These are phyloP conservation scores for Thunnus thynnus DNA, from an alignment of 2,113 vertebrate genomes.

Conservation along the genomic window DNA sequence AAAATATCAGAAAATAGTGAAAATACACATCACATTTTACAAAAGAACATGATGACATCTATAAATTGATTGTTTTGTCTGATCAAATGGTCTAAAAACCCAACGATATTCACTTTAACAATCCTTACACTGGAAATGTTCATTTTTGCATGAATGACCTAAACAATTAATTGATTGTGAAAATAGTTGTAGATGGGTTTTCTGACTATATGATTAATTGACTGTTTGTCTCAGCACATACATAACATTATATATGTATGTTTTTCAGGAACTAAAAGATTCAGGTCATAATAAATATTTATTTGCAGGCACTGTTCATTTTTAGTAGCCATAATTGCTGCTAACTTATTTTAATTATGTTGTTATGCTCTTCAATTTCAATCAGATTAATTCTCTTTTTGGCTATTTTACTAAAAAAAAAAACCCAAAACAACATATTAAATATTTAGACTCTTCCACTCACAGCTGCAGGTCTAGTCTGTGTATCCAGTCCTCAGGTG, in stretches of 20 bases:
- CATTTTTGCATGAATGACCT: too few species aligned
- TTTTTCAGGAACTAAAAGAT: not conserved
- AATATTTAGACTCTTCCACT: not conserved
- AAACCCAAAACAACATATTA: not conserved
- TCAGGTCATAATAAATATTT: not conserved
- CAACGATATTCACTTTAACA: too few species aligned
- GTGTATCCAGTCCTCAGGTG: constrained; percentile 28
- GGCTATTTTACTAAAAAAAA: not conserved
- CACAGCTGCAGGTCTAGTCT: constrained; percentile 14
- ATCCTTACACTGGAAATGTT: too few species aligned
- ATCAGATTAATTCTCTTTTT: not conserved
- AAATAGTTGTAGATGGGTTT: not conserved
- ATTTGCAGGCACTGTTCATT: not conserved
- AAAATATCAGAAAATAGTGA: not conserved
- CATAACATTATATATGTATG: not conserved
- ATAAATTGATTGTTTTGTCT: not conserved
- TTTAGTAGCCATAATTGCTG: too few species aligned
- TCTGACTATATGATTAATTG: not conserved
- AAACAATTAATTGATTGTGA: not conserved
- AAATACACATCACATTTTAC: too few species aligned
- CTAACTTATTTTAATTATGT: not conserved
- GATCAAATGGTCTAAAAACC: too few species aligned
- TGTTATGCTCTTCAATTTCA: not conserved
- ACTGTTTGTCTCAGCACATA: too few species aligned
- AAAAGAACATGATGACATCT: not conserved